Evolutionary conservation across 1,140 invertebrate species (phyloP).

Genomic region (Paraescarpia echinospica): DNA sequence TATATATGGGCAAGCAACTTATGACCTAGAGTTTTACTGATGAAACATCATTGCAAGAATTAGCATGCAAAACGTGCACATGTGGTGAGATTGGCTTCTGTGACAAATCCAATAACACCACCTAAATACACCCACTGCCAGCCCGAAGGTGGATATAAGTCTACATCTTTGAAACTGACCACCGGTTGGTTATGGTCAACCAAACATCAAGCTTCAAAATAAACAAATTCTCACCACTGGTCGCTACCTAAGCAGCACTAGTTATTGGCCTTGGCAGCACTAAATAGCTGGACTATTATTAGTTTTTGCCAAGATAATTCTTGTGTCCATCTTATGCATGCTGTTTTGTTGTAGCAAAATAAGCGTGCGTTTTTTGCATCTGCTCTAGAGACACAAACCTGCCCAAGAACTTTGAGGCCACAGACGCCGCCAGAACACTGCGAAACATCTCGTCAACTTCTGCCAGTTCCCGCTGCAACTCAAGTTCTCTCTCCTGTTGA

Average conservation of each 20-base stretch:
- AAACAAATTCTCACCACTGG: not conserved
- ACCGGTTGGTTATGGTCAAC: not conserved
- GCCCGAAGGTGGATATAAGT: not conserved
- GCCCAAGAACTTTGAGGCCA: slow-evolving; percentile 1
- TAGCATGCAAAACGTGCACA: not conserved
- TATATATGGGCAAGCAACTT: no score
- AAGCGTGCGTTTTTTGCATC: not conserved
- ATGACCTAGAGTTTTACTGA: no score
- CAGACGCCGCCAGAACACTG: not conserved
- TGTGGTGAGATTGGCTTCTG: not conserved
- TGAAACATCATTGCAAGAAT: not conserved
- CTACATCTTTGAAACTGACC: not conserved
- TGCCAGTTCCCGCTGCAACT: slow-evolving; percentile 11
- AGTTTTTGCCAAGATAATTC: not conserved
- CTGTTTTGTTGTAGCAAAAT: not conserved
- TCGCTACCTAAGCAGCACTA: not conserved
- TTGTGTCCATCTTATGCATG: not conserved
- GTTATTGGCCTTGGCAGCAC: not conserved
- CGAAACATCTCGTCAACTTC: slow-evolving; percentile 21
- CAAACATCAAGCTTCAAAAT: not conserved
- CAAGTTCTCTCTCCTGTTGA: not conserved
- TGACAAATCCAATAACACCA: not conserved
- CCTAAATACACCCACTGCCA: not conserved
- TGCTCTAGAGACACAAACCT: not conserved
- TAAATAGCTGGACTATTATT: not conserved